phyloP scores from a whole-genome alignment of 2,797 vertebrate species.

The Pangasius sanitwongsei region DNA sequence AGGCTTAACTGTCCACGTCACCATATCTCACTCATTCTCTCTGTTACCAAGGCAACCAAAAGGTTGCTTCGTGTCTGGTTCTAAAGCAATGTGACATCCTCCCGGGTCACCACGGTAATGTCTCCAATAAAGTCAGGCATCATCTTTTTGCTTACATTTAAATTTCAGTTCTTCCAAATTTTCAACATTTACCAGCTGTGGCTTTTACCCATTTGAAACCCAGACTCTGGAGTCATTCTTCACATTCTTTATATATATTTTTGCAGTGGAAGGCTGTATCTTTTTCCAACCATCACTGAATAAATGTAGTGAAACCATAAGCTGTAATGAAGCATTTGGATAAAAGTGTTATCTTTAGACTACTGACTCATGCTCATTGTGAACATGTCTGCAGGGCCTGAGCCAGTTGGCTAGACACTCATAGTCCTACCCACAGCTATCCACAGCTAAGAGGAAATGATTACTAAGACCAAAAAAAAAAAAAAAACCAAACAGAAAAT shows the following conservation, averaged over 20 bases:
- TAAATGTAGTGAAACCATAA: neutral
- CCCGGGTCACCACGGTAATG: constrained; percentile 23
- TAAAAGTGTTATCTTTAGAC: constrained; percentile 8
- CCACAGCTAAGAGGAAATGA: neutral
- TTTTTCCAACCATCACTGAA: neutral
- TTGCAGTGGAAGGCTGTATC: neutral
- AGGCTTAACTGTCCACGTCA: constrained; percentile 32
- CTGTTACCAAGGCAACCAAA: constrained; percentile 47
- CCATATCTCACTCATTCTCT: constrained; percentile 13
- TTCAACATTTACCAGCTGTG: neutral
- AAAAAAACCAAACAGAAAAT: neutral
- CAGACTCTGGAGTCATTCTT: neutral
- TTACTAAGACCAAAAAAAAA: neutral
- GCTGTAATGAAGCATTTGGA: constrained; percentile 7
- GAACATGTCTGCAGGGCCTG: constrained; percentile 19
- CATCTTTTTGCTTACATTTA: neutral
- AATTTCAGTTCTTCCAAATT: neutral
- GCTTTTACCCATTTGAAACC: neutral
- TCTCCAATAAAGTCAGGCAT: constrained; percentile 5
- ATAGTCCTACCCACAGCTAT: neutral
- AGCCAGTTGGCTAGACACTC: neutral
- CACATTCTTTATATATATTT: neutral
- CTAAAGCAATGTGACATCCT: constrained; percentile 30
- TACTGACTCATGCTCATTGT: constrained; percentile 5
- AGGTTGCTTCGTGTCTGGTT: constrained; percentile 34